Conservation (phyloP, 2,888 invertebrate species). For the Drosophila rubida region DNA sequence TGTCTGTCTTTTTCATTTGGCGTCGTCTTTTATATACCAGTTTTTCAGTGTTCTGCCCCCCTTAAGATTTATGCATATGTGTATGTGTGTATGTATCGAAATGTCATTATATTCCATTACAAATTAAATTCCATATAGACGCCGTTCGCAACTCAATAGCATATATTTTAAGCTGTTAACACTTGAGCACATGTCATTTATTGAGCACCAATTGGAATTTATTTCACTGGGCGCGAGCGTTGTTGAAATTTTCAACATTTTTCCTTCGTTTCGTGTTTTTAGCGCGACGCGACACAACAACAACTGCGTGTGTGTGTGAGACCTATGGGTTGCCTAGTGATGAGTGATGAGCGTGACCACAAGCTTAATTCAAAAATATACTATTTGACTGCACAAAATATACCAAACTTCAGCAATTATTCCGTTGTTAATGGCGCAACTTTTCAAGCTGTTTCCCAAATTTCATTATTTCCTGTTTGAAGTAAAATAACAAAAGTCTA, state of each 20-base stretch:
- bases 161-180: slow-evolving; percentile 20
- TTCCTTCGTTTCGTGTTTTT: slow-evolving; percentile 52
- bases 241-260: slow-evolving; percentile 55
- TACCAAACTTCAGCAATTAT: not conserved
- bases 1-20: slow-evolving; percentile 73
- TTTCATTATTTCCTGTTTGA: not conserved
- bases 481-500: not conserved
- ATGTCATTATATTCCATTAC: slow-evolving; percentile 65
- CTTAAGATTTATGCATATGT: slow-evolving; percentile 32
- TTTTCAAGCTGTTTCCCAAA: not conserved
- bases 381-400: not conserved
- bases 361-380: not conserved
- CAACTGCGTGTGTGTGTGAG: slow-evolving; percentile 50
- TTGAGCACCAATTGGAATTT: slow-evolving; percentile 48
- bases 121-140: slow-evolving; percentile 29
- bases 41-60: slow-evolving; percentile 69
- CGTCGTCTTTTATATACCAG: slow-evolving; percentile 81
- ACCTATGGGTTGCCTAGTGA: slow-evolving; percentile 53
- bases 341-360: slow-evolving; percentile 13
- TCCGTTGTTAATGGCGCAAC: not conserved
- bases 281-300: slow-evolving; percentile 75
- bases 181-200: slow-evolving; percentile 24
- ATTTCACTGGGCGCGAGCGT: slow-evolving; percentile 34
- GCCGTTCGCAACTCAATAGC: slow-evolving; percentile 27
- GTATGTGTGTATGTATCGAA: slow-evolving; percentile 74